phyloP scores from a whole-genome alignment of 2,888 invertebrate species.

The Patella pellucida region DNA sequence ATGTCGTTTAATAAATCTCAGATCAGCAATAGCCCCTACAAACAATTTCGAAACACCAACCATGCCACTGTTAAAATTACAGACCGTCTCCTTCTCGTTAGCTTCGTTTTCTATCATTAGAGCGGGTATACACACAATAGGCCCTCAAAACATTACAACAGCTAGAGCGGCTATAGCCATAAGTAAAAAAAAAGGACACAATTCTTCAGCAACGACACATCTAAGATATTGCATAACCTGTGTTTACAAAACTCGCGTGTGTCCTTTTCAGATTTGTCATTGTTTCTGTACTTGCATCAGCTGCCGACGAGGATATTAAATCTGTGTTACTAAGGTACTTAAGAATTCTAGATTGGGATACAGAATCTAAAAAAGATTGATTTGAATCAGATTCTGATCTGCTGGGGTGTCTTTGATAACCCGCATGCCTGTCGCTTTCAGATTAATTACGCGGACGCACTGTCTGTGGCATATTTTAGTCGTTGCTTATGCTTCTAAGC shows the following conservation, averaged over 20 bases:
- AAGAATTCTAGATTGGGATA: too few relatives aligned
- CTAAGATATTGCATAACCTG: not conserved
- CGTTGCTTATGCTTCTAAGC: too few relatives aligned
- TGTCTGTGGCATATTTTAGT: not conserved
- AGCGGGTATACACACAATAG: not conserved
- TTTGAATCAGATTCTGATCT: too few relatives aligned
- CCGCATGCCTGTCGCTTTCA: not conserved
- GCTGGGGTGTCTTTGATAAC: too few relatives aligned
- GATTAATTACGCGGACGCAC: not conserved
- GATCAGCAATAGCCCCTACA: slow-evolving; percentile 29
- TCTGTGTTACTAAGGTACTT: too few relatives aligned
- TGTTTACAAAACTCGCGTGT: too few relatives aligned
- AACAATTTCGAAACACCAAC: slow-evolving; percentile 23
- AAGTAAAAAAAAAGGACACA: not conserved
- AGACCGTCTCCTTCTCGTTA: slow-evolving; percentile 18
- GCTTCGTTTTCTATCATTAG: slow-evolving; percentile 15
- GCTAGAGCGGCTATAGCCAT: not conserved
- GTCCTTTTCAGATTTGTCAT: too few relatives aligned
- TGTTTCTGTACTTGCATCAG: too few relatives aligned
- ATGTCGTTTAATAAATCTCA: slow-evolving; percentile 20
- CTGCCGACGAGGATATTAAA: too few relatives aligned
- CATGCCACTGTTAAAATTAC: slow-evolving; percentile 27
- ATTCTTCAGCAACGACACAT: not conserved
- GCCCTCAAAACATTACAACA: not conserved
- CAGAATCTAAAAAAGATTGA: too few relatives aligned